These are phyloP conservation scores for Epinephelus lanceolatus DNA, from an alignment of 2,113 vertebrate genomes.

Conservation along the genomic window DNA sequence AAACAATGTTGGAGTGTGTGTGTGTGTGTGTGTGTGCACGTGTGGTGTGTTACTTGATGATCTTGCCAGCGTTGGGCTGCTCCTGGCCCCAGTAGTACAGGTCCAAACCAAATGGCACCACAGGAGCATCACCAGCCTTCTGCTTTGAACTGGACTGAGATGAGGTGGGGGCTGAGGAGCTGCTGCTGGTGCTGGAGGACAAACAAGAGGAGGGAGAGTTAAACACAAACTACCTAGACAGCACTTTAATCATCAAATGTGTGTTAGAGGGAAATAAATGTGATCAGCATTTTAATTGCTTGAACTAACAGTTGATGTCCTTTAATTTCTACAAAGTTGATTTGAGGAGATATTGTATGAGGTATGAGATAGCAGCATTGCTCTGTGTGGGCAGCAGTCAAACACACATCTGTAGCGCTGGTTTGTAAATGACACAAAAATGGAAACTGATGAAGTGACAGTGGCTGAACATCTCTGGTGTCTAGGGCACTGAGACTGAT, in stretches of 20 bases:
- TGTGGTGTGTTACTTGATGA: slow-evolving; percentile 86
- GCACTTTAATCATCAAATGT: neutral
- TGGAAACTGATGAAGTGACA: neutral
- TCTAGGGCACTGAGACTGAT: neutral
- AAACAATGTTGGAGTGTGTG: neutral
- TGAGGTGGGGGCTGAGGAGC: slow-evolving; percentile 36
- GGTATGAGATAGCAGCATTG: neutral
- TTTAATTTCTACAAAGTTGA: neutral
- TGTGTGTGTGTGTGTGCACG: neutral
- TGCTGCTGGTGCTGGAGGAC: slow-evolving; percentile 43
- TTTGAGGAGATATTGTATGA: neutral
- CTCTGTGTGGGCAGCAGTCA: neutral
- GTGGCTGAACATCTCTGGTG: neutral
- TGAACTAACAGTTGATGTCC: too few relatives aligned
- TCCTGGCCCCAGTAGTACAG: slow-evolving; percentile 95
- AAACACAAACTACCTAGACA: neutral
- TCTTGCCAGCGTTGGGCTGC: slow-evolving; percentile 87
- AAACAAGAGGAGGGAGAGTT: slow-evolving; percentile 46
- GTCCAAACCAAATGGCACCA: slow-evolving; percentile 93
- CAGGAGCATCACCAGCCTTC: slow-evolving; percentile 83
- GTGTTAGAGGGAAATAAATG: neutral
- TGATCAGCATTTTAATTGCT: too few relatives aligned
- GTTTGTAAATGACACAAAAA: neutral
- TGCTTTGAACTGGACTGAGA: slow-evolving; percentile 64
- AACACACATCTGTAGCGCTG: neutral